These are phyloP conservation scores for Thunnus thynnus DNA, from an alignment of 2,113 vertebrate species.

Conservation along the genomic window DNA sequence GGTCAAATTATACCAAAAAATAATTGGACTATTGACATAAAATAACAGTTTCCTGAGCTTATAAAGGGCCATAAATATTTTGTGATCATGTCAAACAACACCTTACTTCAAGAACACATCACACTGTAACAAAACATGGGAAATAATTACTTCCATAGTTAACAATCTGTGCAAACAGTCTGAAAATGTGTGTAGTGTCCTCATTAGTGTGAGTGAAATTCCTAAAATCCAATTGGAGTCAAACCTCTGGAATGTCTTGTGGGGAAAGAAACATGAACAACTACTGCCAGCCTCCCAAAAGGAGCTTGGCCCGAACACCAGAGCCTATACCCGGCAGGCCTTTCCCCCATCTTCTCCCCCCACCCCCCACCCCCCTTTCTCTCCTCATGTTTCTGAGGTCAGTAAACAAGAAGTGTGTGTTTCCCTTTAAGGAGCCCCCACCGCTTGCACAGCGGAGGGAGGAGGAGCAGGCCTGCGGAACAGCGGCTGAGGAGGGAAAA, in stretches of 20 bases:
- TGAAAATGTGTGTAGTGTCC: background rate
- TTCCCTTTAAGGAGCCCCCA: conserved; percentile 87
- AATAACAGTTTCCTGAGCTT: background rate
- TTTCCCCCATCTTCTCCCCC: conserved; percentile 35
- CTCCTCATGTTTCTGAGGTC: conserved; percentile 71
- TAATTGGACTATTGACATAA: too few species aligned
- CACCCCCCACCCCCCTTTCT: conserved; percentile 16
- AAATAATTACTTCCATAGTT: background rate
- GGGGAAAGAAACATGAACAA: too few species aligned
- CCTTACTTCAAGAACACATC: background rate
- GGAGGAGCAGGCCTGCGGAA: conserved; percentile 86
- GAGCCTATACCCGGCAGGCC: conserved; percentile 45
- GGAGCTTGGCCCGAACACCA: conserved; percentile 38
- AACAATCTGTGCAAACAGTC: background rate
- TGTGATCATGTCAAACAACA: background rate
- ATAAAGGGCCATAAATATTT: background rate
- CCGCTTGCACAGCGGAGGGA: conserved; percentile 82
- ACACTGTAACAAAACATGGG: background rate
- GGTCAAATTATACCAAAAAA: too few species aligned
- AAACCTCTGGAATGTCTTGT: conserved; percentile 24
- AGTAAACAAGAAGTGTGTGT: conserved; percentile 79
- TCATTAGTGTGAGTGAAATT: background rate
- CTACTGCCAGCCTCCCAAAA: conserved; percentile 15
- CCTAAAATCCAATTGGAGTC: conserved; percentile 2
- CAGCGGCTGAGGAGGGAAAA: conserved; percentile 86